phyloP scores from a whole-genome alignment of 2,888 invertebrate species.

The Clanis bilineata region DNA sequence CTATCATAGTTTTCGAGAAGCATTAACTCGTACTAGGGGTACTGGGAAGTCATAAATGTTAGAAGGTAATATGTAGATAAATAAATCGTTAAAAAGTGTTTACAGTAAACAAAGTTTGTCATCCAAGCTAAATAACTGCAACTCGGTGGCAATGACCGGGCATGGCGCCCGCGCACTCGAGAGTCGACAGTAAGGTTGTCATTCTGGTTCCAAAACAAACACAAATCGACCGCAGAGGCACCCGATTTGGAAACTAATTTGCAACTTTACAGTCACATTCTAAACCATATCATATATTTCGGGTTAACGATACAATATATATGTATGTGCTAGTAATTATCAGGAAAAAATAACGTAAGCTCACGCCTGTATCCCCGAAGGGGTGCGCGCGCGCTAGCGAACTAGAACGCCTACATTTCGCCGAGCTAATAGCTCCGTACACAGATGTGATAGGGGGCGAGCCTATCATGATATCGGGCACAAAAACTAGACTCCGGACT shows the following conservation, averaged over 20 bases:
- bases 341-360: too few relatives aligned
- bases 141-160: constrained; percentile 74
- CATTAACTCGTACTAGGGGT: too few relatives aligned
- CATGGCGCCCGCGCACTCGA: constrained; percentile 47
- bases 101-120: constrained; percentile 64
- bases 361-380: too few relatives aligned
- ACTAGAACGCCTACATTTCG: too few relatives aligned
- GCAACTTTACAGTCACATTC: constrained; percentile 21
- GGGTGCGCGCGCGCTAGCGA: too few relatives aligned
- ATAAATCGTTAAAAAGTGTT: constrained; percentile 61
- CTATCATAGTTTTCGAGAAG: too few relatives aligned
- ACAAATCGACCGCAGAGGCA: constrained; percentile 24
- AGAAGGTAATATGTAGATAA: constrained; percentile 41
- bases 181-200: constrained; percentile 56
- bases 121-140: constrained; percentile 75
- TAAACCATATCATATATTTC: not conserved
- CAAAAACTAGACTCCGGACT: too few relatives aligned
- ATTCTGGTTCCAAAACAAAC: constrained; percentile 67
- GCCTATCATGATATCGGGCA: too few relatives aligned
- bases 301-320: too few relatives aligned
- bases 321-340: too few relatives aligned
- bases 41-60: not conserved
- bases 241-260: constrained; percentile 29
- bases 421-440: too few relatives aligned
- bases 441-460: too few relatives aligned